These are phyloP conservation scores for Passer domesticus DNA, from an alignment of 2,113 vertebrate species.

Conservation along the genomic window DNA sequence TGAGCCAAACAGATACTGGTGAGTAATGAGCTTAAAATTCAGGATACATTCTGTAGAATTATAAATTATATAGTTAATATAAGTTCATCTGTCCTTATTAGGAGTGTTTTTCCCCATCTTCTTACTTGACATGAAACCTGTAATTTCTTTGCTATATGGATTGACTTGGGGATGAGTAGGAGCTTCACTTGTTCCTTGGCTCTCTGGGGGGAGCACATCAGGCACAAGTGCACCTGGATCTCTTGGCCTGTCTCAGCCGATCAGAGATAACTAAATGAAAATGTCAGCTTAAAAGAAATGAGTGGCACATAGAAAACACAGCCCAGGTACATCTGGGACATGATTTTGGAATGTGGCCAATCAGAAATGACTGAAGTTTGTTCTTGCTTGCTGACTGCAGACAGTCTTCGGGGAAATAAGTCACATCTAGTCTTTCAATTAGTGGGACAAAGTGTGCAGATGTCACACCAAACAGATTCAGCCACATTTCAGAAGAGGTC, in stretches of 20 bases:
- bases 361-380: constrained; percentile 19
- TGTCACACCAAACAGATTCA: constrained; percentile 9
- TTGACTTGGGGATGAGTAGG: neutral
- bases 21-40: neutral
- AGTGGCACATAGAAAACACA: constrained; percentile 7
- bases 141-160: neutral
- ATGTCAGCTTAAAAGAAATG: constrained; percentile 34
- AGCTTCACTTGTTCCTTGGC: neutral
- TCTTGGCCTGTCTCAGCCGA: constrained; percentile 35
- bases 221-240: constrained; percentile 3
- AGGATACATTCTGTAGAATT: neutral
- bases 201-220: neutral
- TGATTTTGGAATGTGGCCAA: constrained; percentile 19
- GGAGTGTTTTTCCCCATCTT: neutral
- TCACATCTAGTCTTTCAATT: constrained; percentile 45
- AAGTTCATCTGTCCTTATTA: neutral
- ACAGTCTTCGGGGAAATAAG: constrained; percentile 11
- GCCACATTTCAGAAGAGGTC: constrained; percentile 51
- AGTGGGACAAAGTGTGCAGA: constrained; percentile 3
- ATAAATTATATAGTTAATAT: neutral
- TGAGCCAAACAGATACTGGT: neutral
- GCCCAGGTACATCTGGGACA: neutral
- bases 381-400: neutral
- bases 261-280: constrained; percentile 37
- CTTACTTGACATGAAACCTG: neutral